These are phyloP conservation scores for Eublepharis macularius DNA, from an alignment of 2,113 vertebrate species.

Conservation along the genomic window DNA sequence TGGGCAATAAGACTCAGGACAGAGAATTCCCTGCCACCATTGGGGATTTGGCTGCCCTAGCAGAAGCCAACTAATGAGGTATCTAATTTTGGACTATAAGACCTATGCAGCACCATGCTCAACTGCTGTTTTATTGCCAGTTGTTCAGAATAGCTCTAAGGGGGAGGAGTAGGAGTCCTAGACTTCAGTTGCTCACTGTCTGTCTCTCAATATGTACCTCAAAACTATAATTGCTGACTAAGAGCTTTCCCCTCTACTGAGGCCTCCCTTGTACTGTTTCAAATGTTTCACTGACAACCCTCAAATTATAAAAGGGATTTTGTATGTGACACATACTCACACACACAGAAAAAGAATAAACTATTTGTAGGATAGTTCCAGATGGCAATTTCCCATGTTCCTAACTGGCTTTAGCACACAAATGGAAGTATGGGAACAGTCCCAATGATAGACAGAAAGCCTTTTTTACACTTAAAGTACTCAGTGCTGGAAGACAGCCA, in stretches of 20 bases:
- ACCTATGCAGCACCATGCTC: background rate
- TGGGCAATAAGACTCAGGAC: too few species aligned
- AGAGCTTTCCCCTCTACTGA: background rate
- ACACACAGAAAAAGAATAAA: background rate
- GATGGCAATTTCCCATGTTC: background rate
- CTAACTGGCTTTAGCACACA: background rate
- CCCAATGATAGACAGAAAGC: background rate
- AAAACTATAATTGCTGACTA: background rate
- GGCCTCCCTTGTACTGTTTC: background rate
- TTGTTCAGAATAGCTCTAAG: background rate
- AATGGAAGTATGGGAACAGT: background rate
- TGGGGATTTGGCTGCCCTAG: too few species aligned
- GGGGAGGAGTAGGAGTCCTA: background rate
- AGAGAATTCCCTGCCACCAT: too few species aligned
- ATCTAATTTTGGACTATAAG: background rate
- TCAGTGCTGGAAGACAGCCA: background rate
- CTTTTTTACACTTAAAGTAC: too few species aligned
- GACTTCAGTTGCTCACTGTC: too few species aligned
- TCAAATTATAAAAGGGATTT: background rate
- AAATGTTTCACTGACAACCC: background rate
- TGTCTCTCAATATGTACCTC: background rate
- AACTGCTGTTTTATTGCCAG: background rate
- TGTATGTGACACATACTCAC: background rate
- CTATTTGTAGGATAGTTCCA: background rate
- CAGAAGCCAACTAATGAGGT: background rate